Evolutionary conservation across 2,888 invertebrate genomes (phyloP), one percentile per base, ranked within the genome.

Genomic region (Drosophila fulvimacula): DNA sequence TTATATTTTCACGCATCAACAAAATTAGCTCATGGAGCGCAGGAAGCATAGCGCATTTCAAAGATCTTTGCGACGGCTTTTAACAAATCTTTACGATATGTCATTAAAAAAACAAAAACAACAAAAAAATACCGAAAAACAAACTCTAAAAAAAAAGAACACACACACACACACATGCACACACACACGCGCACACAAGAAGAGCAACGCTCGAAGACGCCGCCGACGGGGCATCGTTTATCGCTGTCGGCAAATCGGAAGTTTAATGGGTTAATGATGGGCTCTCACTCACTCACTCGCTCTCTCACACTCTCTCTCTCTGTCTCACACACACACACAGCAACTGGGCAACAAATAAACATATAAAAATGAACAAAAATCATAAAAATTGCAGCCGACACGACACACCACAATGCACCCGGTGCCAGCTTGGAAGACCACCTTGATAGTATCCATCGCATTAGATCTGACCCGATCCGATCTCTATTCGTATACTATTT

Each of bases 201-300:
- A 56, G 32, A 63, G 48, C 38, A 55, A 49, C 42, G 42, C 38
- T 66, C 34, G 60, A 64, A 57, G 55, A 52, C 48, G 61, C 55
- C 56, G 69, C 61, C 67, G 69, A 60, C 67, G 69, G 72, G 69
- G 73, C 73, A 58, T 69, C 89, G 81, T 89, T 89, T 89, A 86
- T 89, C 88, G 86, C 81, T 79, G 89, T 79, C 88, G 88, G 88
- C 82, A 86, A 89, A 86, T 86, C 86, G 86, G 86, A 86, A 86
- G 86, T 86, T 86, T 86, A 86, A 86, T 86, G 86, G 86, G 86
- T 86, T 86, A 86, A 86, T 89, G 88, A 88, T 89, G 89, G 70
- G 70, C 69, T 64, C 69, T 65, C 70, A 46, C 60, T 52, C 64
- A 3, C 38, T 24, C 56, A 4, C 59, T 2, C 60, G n/a, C 53